Evolutionary conservation across 2,113 vertebrate genomes (phyloP), one percentile per base, ranked within the genome.

Genomic region (Isichthys henryi): DNA sequence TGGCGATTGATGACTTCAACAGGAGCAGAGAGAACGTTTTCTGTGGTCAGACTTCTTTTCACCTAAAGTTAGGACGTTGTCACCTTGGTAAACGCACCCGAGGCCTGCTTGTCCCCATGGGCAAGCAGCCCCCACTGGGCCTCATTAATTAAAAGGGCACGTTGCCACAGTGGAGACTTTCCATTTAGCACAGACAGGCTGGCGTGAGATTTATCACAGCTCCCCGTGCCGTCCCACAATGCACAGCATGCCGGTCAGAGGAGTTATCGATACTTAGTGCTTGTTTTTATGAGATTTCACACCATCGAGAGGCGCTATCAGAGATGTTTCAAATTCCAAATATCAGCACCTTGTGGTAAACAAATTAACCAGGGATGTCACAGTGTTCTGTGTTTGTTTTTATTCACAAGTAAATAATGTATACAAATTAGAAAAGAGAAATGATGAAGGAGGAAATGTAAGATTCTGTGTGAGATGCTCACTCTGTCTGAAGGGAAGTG

Each of bases 111-210:
- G 90, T 93, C 95, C 96, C 94, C 82, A 93, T 93, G 94, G 93
- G 93, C 93, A 89, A 90, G 85, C 88, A 90, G 94, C 95, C 95
- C 94, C 94, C 95, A 94, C 95, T 94, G 94, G 94, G 91, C 93
- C 95, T 96, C 96, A 96, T 96, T 96, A 96, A 96, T 96, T 96
- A 96, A 95, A 95, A 95, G 96, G 95, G 94, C 95, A 96, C 93
- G 93, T 92, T 94, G 94, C 94, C 94, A 94, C 94, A 94, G 94
- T 90, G 93, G 94, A 96, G 93, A 95, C 94, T 94, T 95, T 95
- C 95, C 93, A 94, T 94, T 93, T 94, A 92, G 92, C 88, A 90
- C 91, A 95, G 94, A 95, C 93, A 94, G 92, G 91, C 94, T 90
- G 93, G 93, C 92, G 92, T 90, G 91, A 95, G 94, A 96, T 94